Evolutionary conservation across 2,888 invertebrate species (phyloP).

Genomic region (Allacma fusca): DNA sequence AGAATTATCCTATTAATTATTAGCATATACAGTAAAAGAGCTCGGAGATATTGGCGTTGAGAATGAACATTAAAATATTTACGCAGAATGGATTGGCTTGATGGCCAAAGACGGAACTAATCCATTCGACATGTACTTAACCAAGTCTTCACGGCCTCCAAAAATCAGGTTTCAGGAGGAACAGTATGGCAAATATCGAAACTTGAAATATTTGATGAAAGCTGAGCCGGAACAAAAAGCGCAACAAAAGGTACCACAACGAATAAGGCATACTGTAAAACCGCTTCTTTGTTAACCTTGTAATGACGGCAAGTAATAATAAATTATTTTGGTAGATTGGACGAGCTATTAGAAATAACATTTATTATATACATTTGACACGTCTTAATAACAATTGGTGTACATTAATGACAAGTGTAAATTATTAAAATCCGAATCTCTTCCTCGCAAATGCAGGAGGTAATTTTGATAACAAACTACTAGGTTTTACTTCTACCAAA

Average conservation of each 20-base stretch:
- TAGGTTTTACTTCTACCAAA: constrained; percentile 57
- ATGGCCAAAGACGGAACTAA: constrained; percentile 49
- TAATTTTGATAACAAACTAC: constrained; percentile 55
- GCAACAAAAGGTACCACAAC: constrained; percentile 30
- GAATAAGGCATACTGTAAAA: constrained; percentile 47
- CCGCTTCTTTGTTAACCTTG: constrained; percentile 52
- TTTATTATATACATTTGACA: not conserved
- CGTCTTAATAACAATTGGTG: constrained; percentile 13
- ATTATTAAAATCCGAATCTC: constrained; percentile 55
- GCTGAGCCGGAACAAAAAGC: constrained; percentile 9
- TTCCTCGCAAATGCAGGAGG: constrained; percentile 60
- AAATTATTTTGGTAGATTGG: too few species aligned
- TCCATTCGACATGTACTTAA: constrained; percentile 47
- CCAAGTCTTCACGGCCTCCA: constrained; percentile 7
- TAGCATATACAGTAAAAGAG: too few species aligned
- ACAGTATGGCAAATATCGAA: constrained; percentile 54
- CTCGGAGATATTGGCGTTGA: too few species aligned
- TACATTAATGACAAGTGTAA: not conserved
- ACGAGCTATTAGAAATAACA: too few species aligned
- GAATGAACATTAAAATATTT: too few species aligned
- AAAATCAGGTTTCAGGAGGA: constrained; percentile 54
- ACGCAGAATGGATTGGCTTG: constrained; percentile 43
- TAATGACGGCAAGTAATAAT: not conserved
- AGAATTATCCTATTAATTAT: too few species aligned
- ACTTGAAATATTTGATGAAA: constrained; percentile 40